A percentile compares a stretch with the other conserved stretches of the same genome.
These are phyloP conservation scores for Manacus vitellinus DNA, from an alignment of 2,113 vertebrate genomes.

Conservation along the genomic window DNA sequence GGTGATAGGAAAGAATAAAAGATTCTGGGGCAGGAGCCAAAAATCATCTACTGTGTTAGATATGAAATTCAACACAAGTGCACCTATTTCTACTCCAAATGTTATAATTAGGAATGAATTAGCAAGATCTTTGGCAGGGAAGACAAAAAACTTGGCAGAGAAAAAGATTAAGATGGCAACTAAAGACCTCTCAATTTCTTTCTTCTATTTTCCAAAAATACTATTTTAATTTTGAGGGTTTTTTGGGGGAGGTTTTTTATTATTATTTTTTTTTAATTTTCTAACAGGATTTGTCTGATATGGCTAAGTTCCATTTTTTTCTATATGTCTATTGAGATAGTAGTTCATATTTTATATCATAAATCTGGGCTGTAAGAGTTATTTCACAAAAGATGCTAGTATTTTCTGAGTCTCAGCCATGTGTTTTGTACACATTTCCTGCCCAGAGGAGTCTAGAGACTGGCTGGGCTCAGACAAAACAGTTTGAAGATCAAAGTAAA, in stretches of 20 bases:
- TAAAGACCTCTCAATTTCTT: neutral
- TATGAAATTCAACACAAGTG: neutral
- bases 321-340: neutral
- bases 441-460: neutral
- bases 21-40: neutral
- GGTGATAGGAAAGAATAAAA: neutral
- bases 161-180: neutral
- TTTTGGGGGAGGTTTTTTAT: neutral
- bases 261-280: neutral
- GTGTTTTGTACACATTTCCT: neutral
- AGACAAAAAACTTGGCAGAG: neutral
- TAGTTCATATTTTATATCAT: neutral
- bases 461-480: neutral
- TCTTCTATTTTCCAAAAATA: neutral
- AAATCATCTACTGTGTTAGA: neutral
- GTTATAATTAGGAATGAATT: neutral
- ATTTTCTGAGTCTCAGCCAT: neutral
- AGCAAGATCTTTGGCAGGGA: neutral
- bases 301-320: neutral
- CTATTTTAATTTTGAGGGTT: neutral
- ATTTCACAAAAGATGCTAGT: neutral
- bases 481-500: conserved; percentile 4
- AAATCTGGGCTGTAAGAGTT: neutral
- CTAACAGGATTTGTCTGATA: neutral
- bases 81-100: neutral